These are phyloP conservation scores for Diloba caeruleocephala DNA, from an alignment of 2,888 invertebrate species.

Conservation along the genomic window DNA sequence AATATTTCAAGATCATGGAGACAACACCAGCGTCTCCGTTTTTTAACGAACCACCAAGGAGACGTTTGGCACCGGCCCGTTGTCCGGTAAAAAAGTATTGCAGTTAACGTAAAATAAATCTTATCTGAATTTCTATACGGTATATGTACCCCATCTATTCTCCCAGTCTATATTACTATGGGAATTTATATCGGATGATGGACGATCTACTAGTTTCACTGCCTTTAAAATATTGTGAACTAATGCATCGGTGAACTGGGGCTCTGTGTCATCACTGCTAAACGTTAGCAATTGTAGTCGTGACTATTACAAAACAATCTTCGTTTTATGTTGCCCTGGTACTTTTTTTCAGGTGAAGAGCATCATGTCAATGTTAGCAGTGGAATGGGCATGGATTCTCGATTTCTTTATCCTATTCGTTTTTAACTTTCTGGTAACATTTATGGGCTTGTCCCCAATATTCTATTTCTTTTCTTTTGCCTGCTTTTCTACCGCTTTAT, in stretches of 20 bases:
- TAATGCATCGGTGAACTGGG: background rate
- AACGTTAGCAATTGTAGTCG: background rate
- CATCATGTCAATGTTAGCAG: conserved; percentile 64
- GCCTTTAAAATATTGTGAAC: too few relatives aligned
- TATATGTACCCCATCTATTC: too few relatives aligned
- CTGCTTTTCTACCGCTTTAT: conserved; percentile 59
- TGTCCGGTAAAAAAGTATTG: too few relatives aligned
- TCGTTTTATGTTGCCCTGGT: conserved; percentile 10
- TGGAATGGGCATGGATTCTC: conserved; percentile 72
- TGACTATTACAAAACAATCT: background rate
- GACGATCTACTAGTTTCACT: background rate
- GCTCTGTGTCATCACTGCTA: background rate
- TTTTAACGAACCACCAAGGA: too few relatives aligned
- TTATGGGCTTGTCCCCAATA: conserved; percentile 64
- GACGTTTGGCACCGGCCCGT: too few relatives aligned
- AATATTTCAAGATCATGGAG: too few relatives aligned
- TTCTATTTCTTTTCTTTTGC: conserved; percentile 69
- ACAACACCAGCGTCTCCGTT: too few relatives aligned
- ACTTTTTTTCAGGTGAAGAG: conserved; percentile 68
- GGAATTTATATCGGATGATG: too few relatives aligned
- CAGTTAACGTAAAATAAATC: too few relatives aligned
- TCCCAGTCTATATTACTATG: too few relatives aligned
- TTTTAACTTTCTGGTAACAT: conserved; percentile 64
- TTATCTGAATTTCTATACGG: too few relatives aligned
- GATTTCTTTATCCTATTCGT: conserved; percentile 68